phyloP scores from a whole-genome alignment of 2,113 vertebrate species.

The Ondatra zibethicus region DNA sequence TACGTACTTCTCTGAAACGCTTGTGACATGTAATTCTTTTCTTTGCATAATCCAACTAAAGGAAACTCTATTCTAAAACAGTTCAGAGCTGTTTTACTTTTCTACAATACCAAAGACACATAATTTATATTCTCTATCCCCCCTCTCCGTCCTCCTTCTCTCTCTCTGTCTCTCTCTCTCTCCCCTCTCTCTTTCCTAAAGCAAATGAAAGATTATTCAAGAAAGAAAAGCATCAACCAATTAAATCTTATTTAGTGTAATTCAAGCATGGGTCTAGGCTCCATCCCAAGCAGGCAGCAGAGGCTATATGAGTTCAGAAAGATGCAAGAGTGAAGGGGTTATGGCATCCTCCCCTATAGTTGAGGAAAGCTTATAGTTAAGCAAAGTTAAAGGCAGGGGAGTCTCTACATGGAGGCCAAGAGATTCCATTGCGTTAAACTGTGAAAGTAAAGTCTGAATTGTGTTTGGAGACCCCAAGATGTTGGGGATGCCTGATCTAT shows the following conservation, averaged over 20 bases:
- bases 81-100: background rate
- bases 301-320: background rate
- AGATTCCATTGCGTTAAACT: background rate
- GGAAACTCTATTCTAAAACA: background rate
- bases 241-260: background rate
- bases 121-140: background rate
- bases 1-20: background rate
- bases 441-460: background rate
- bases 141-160: too few species aligned
- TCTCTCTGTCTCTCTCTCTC: background rate
- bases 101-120: background rate
- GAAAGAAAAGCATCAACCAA: background rate
- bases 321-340: background rate
- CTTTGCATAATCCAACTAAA: background rate
- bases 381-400: too few species aligned
- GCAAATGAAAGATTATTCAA: background rate
- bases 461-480: background rate
- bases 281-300: background rate
- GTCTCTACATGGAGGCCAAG: background rate
- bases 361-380: background rate
- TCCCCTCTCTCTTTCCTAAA: background rate
- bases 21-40: background rate
- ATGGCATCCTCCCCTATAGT: background rate
- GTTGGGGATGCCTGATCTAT: too few species aligned
- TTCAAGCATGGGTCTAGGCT: background rate